Percentiles rank a stretch among this genome's conserved stretches.
These are phyloP conservation scores for Saccostrea echinata DNA, from an alignment of 1,140 invertebrate genomes.

Conservation along the genomic window DNA sequence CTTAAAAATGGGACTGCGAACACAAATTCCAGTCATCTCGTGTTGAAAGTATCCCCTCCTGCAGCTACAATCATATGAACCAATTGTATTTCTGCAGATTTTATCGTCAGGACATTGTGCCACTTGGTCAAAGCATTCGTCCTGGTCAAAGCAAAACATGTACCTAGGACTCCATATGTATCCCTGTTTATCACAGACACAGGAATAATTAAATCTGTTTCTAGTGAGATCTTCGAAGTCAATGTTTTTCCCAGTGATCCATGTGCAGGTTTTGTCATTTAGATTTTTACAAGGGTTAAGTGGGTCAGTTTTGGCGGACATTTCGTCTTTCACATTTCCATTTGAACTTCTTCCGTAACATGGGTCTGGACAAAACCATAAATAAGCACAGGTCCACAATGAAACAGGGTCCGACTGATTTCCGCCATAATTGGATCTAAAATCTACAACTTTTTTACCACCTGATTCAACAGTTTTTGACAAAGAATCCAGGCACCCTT, in stretches of 20 bases:
- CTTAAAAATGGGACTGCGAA: conserved; percentile 14
- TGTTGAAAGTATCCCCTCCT: conserved; percentile 44
- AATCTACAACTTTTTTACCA: conserved; percentile 34
- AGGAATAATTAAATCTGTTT: conserved; percentile 55
- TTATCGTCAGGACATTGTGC: conserved; percentile 41
- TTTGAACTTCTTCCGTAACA: conserved; percentile 51
- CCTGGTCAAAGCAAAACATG: conserved; percentile 52
- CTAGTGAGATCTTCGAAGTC: conserved; percentile 50
- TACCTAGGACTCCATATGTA: conserved; percentile 51
- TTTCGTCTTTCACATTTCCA: conserved; percentile 39
- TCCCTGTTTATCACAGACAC: conserved; percentile 50
- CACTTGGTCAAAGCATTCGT: conserved; percentile 53
- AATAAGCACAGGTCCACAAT: conserved; percentile 46
- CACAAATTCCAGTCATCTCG: neutral
- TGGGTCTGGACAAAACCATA: conserved; percentile 60
- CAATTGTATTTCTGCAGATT: conserved; percentile 50
- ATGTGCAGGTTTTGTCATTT: conserved; percentile 42
- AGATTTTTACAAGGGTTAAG: conserved; percentile 46
- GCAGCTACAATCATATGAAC: conserved; percentile 47
- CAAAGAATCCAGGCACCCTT: conserved; percentile 40
- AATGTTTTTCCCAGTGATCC: conserved; percentile 46
- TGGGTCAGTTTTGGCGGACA: neutral
- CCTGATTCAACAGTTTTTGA: conserved; percentile 18
- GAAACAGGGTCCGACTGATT: conserved; percentile 19
- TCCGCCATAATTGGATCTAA: neutral